phyloP scores from a whole-genome alignment of 2,113 vertebrate species.

The Marcusenius ussheri region DNA sequence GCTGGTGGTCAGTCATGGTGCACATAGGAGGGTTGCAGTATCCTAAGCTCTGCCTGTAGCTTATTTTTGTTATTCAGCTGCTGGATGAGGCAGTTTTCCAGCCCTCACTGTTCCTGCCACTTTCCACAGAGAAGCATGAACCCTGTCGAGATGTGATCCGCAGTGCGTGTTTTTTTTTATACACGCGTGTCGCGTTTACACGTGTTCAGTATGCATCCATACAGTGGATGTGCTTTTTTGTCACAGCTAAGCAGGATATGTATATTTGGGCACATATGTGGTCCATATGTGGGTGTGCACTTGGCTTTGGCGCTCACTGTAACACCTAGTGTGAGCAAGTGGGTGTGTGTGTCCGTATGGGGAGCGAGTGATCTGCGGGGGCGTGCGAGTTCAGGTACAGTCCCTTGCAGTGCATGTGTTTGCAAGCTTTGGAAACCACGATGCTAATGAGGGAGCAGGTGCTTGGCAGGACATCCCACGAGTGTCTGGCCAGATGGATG shows the following conservation, averaged over 20 bases:
- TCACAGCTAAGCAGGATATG: not conserved
- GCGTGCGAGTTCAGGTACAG: not conserved
- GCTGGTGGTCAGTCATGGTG: not conserved
- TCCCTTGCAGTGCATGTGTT: not conserved
- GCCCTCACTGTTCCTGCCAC: not conserved
- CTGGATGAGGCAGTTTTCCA: not conserved
- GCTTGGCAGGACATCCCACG: constrained; percentile 32
- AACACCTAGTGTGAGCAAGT: not conserved
- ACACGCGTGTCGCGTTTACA: not conserved
- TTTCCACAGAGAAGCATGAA: not conserved
- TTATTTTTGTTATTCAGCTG: not conserved
- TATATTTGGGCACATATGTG: not conserved
- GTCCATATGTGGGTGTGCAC: not conserved
- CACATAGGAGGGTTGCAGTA: not conserved
- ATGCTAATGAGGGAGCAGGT: constrained; percentile 40
- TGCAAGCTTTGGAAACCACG: constrained; percentile 3
- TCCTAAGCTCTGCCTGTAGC: not conserved
- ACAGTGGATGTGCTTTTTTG: not conserved
- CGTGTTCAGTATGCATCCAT: not conserved
- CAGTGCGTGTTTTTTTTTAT: not conserved
- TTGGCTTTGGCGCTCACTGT: not conserved
- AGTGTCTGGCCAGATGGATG: constrained; percentile 18
- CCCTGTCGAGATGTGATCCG: not conserved
- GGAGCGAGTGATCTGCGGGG: not conserved
- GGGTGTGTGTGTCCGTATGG: not conserved